Conservation (phyloP, 2,888 invertebrate genomes). For the Onchidella celtica region DNA sequence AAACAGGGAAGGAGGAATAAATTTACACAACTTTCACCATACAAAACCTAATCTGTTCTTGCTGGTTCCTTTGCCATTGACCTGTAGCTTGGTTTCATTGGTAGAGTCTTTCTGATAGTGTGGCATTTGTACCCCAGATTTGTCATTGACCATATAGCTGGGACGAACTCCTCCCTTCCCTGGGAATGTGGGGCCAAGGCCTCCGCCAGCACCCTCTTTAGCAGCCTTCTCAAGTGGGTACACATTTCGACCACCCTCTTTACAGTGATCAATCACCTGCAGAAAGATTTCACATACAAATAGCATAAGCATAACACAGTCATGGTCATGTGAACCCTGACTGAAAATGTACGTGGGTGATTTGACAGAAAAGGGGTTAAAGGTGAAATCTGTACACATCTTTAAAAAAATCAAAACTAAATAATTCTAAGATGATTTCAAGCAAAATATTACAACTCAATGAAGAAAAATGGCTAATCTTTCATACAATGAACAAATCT, state of each 20-base stretch:
- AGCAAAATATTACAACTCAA: no score
- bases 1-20: no score
- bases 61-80: slow-evolving; percentile 69
- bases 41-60: slow-evolving; percentile 79
- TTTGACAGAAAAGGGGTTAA: no score
- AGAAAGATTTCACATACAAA: background rate
- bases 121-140: slow-evolving; percentile 77
- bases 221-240: slow-evolving; percentile 78
- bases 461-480: no score
- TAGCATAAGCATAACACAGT: no score
- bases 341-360: no score
- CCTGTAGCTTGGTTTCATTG: slow-evolving; percentile 74
- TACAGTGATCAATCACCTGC: slow-evolving; percentile 77
- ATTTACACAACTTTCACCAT: slow-evolving; percentile 75
- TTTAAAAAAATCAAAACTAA: no score
- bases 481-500: no score
- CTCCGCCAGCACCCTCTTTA: slow-evolving; percentile 75
- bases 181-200: slow-evolving; percentile 75
- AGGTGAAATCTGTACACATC: no score
- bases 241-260: slow-evolving; percentile 77
- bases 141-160: slow-evolving; percentile 77
- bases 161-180: slow-evolving; percentile 78
- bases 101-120: slow-evolving; percentile 74
- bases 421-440: no score
- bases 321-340: no score